Conservation (phyloP, 2,113 vertebrate genomes). For the Labrus mixtus region DNA sequence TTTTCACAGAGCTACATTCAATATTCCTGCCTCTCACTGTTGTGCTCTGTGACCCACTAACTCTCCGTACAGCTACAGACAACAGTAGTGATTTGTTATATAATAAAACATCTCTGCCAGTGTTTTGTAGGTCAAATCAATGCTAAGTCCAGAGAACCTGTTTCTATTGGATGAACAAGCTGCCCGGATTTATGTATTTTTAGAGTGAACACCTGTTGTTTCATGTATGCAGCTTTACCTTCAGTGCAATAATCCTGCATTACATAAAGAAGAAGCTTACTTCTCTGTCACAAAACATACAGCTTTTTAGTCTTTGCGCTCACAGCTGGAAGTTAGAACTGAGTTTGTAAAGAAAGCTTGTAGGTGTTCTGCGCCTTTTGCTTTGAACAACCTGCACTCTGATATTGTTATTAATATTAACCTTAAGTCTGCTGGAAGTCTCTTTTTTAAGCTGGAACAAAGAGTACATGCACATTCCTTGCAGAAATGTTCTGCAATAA, state of each 20-base stretch:
- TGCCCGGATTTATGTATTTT: neutral
- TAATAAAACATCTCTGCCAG: constrained; percentile 24
- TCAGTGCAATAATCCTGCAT: neutral
- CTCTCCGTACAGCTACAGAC: constrained; percentile 19
- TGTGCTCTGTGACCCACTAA: constrained; percentile 36
- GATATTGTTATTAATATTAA: too few relatives aligned
- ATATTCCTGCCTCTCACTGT: constrained; percentile 25
- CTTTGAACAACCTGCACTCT: too few relatives aligned
- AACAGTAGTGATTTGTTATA: constrained; percentile 32
- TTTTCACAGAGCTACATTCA: constrained; percentile 27
- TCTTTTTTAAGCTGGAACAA: constrained; percentile 3
- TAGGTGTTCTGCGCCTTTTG: too few relatives aligned
- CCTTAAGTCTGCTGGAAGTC: neutral
- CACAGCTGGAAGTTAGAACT: constrained; percentile 1
- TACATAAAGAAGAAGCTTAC: neutral
- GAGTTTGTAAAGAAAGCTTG: too few relatives aligned
- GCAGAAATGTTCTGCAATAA: neutral
- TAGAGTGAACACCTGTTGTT: neutral
- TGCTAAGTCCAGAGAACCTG: constrained; percentile 6
- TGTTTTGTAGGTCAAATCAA: constrained; percentile 29
- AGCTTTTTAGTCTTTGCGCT: constrained; percentile 4
- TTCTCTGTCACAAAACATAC: neutral
- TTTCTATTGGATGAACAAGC: constrained; percentile 13
- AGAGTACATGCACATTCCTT: constrained; percentile 13
- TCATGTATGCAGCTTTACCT: neutral